phyloP scores from a whole-genome alignment of 2,113 vertebrate species.

The Hippopotamus amphibius region DNA sequence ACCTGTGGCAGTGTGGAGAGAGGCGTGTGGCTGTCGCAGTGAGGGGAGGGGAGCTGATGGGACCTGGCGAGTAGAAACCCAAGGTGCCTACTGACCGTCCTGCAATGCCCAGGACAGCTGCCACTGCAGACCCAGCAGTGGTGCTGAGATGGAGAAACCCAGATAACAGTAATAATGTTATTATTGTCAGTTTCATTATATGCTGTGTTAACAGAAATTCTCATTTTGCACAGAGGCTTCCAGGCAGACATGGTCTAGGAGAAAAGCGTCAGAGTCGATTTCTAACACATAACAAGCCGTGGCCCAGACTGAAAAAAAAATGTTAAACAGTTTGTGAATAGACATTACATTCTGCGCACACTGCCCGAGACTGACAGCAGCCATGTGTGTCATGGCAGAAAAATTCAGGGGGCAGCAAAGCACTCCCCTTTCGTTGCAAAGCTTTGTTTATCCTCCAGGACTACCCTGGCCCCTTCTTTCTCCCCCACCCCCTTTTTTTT shows the following conservation, averaged over 20 bases:
- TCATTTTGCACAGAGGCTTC: neutral
- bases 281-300: neutral
- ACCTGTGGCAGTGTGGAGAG: neutral
- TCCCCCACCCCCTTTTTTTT: neutral
- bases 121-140: accelerated
- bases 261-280: constrained; percentile 27
- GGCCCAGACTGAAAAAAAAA: neutral
- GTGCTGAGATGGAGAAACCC: neutral
- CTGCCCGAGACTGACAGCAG: neutral
- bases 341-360: neutral
- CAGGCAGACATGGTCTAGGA: neutral
- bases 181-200: neutral
- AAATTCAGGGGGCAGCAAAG: constrained; percentile 15
- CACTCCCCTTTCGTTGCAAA: neutral
- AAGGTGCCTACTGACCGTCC: neutral
- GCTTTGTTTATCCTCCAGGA: constrained; percentile 6
- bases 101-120: accelerated
- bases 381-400: neutral
- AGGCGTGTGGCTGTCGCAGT: neutral
- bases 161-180: neutral
- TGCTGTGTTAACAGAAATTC: neutral
- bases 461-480: neutral
- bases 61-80: neutral
- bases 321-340: neutral
- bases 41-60: neutral